Percentiles rank a stretch among this genome's conserved stretches.
These are phyloP conservation scores for Drosophila rubida DNA, from an alignment of 2,888 invertebrate genomes.

Conservation along the genomic window DNA sequence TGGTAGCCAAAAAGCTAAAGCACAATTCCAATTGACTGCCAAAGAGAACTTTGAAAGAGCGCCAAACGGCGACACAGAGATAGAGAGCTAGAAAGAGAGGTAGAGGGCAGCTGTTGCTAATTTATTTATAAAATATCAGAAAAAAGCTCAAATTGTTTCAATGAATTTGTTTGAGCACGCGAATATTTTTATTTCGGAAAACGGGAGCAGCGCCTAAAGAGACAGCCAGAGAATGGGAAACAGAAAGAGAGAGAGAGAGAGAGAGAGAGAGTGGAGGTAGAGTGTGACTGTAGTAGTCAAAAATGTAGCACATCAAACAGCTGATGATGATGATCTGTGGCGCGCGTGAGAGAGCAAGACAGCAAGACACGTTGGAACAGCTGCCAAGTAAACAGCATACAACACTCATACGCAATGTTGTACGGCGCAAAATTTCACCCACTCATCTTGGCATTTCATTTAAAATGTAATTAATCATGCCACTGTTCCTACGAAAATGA, in stretches of 20 bases:
- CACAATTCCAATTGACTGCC: slow-evolving; percentile 42
- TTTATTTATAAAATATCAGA: slow-evolving; percentile 58
- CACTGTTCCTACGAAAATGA: slow-evolving; percentile 48
- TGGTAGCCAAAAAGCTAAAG: slow-evolving; percentile 40
- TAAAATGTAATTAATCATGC: slow-evolving; percentile 62
- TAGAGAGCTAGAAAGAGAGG: slow-evolving; percentile 11
- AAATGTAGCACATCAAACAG: slow-evolving; percentile 71
- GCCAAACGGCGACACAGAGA: slow-evolving; percentile 1
- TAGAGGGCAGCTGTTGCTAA: slow-evolving; percentile 34
- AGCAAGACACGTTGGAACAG: slow-evolving; percentile 25
- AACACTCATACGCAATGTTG: slow-evolving; percentile 70
- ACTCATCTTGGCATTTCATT: slow-evolving; percentile 39
- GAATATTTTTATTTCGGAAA: slow-evolving; percentile 37
- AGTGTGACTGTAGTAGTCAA: slow-evolving; percentile 7
- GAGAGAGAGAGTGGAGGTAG: slow-evolving; percentile 3
- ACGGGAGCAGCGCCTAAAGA: slow-evolving; percentile 42
- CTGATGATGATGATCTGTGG: slow-evolving; percentile 44
- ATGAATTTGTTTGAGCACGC: slow-evolving; percentile 44
- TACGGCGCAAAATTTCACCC: slow-evolving; percentile 50
- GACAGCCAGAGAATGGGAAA: background rate
- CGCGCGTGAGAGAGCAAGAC: background rate
- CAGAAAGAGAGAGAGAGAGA: slow-evolving; percentile 4
- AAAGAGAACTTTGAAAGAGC: slow-evolving; percentile 7
- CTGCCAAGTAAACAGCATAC: slow-evolving; percentile 52
- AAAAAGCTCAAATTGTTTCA: slow-evolving; percentile 36